Percentiles rank a stretch among this genome's conserved stretches.
Conservation (phyloP, 2,797 vertebrate genomes). For the Acropternis orthonyx region DNA sequence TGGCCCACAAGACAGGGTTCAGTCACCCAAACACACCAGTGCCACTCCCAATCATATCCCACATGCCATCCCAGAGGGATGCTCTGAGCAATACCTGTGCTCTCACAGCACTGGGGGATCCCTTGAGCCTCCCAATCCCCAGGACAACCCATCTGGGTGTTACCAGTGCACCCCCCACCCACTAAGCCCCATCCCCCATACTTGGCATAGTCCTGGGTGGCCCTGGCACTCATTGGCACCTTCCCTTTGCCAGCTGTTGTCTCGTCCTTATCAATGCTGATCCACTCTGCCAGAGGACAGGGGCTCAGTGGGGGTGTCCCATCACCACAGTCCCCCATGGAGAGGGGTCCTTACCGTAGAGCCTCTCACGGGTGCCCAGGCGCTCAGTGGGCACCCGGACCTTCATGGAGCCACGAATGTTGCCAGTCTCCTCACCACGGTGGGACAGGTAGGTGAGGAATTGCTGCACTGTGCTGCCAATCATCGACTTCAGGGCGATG, state of each 20-base stretch:
- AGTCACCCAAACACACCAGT: background rate
- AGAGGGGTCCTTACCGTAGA: constrained; percentile 82
- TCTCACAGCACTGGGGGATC: background rate
- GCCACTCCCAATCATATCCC: background rate
- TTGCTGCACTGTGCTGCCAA: constrained; percentile 94
- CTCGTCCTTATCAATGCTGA: constrained; percentile 95
- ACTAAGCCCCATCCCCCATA: constrained; percentile 23
- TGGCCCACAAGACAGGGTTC: accelerated
- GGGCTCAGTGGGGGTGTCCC: background rate
- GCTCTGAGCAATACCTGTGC: background rate
- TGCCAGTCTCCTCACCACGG: constrained; percentile 94
- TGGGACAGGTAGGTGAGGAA: constrained; percentile 96
- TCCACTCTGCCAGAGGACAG: constrained; percentile 85
- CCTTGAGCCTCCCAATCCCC: accelerated
- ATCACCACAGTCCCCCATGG: background rate
- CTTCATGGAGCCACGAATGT: constrained; percentile 96
- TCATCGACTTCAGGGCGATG: constrained; percentile 96
- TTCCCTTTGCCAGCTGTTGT: constrained; percentile 86
- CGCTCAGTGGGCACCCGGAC: constrained; percentile 92
- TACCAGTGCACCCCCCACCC: accelerated
- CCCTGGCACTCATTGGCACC: constrained; percentile 73
- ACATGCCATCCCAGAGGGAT: background rate
- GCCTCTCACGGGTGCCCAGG: constrained; percentile 91
- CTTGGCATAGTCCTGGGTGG: constrained; percentile 85
- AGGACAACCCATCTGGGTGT: background rate